phyloP scores from a whole-genome alignment of 2,797 vertebrate species.

The Petrocephalus sullivani region DNA sequence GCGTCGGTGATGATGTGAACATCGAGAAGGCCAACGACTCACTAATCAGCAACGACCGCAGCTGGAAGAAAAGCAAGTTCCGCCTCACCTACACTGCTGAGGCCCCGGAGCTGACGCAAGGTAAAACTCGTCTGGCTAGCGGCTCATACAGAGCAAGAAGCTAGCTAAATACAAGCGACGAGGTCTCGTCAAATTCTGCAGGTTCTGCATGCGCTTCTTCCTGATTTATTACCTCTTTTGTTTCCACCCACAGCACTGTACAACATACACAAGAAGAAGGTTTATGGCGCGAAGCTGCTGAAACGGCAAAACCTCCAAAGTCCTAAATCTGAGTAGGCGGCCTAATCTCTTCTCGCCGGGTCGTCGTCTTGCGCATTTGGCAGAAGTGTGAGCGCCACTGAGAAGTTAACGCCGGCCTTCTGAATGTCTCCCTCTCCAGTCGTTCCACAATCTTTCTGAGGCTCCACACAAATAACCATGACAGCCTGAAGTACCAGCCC shows the following conservation, averaged over 20 bases:
- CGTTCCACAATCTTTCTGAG: slow-evolving; percentile 89
- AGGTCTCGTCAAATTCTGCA: neutral
- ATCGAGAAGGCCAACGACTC: slow-evolving; percentile 96
- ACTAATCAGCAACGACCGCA: slow-evolving; percentile 92
- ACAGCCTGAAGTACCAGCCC: slow-evolving; percentile 80
- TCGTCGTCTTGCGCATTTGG: neutral
- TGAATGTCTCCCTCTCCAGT: slow-evolving; percentile 52
- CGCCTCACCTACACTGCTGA: slow-evolving; percentile 83
- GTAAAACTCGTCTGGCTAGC: slow-evolving; percentile 48
- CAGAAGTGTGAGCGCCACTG: neutral
- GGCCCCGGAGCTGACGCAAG: slow-evolving; percentile 83
- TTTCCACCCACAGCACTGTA: slow-evolving; percentile 68
- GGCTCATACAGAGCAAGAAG: neutral
- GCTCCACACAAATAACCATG: slow-evolving; percentile 81
- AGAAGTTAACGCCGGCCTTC: neutral
- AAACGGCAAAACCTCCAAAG: slow-evolving; percentile 87
- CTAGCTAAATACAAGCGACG: neutral
- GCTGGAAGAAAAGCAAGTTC: slow-evolving; percentile 98
- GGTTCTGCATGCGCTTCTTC: neutral
- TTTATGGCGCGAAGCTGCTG: slow-evolving; percentile 81
- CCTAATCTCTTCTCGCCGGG: neutral
- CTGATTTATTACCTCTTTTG: neutral
- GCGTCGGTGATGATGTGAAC: slow-evolving; percentile 93
- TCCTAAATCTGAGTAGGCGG: slow-evolving; percentile 82
- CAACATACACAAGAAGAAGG: slow-evolving; percentile 86